A percentile compares a stretch with the other conserved stretches of the same genome.
phyloP scores from a whole-genome alignment of 2,888 invertebrate genomes.

The Eustalomyia histrio region DNA sequence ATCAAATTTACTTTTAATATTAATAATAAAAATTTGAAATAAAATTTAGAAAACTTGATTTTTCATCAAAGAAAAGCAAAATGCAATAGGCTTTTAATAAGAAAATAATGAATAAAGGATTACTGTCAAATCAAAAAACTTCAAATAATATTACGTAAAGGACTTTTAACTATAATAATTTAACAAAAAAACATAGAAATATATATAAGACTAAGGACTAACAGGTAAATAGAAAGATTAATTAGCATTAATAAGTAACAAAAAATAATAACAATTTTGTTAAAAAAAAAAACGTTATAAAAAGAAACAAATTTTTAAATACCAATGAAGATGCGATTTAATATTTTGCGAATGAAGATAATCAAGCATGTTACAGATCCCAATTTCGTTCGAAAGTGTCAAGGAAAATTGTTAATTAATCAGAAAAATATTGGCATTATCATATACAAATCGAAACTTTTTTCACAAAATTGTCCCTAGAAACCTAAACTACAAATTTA shows the following conservation, averaged over 20 bases:
- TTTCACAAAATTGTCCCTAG: no score
- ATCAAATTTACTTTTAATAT: constrained; percentile 28
- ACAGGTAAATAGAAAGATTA: not conserved
- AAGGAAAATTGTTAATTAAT: no score
- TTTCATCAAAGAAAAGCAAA: constrained; percentile 58
- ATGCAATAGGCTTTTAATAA: constrained; percentile 43
- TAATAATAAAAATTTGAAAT: constrained; percentile 14
- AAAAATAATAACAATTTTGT: constrained; percentile 4
- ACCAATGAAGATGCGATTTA: not conserved
- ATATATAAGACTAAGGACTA: not conserved
- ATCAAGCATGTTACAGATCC: no score
- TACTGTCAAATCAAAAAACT: not conserved
- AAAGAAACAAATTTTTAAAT: constrained; percentile 5
- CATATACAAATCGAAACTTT: no score
- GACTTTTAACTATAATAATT: constrained; percentile 3
- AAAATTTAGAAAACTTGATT: no score
- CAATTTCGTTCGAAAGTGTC: no score
- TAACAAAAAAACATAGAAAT: not conserved
- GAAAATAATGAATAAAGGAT: constrained; percentile 6
- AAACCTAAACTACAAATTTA: no score
- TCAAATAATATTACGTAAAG: not conserved
- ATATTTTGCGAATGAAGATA: not conserved
- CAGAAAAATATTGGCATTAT: no score
- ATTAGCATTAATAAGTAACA: not conserved
- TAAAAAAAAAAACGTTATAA: not conserved